Evolutionary conservation across 2,888 invertebrate genomes (phyloP).

Genomic region (Thymelicus acteon): DNA sequence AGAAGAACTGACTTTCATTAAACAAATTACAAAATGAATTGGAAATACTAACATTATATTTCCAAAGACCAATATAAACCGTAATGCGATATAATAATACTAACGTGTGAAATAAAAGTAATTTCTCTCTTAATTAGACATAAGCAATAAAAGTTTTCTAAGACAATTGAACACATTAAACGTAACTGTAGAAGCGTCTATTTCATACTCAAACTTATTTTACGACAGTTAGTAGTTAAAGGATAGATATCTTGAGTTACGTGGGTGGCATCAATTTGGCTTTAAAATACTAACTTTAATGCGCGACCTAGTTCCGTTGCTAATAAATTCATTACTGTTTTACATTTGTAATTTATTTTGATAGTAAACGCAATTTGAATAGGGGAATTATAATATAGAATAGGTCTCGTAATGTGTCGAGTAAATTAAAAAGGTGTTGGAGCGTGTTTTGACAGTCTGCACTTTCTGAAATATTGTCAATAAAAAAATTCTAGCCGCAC

Average conservation of each 20-base stretch:
- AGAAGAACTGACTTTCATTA: no score
- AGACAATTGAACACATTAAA: neutral
- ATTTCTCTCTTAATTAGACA: neutral
- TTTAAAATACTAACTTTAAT: slow-evolving; percentile 4
- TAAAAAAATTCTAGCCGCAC: no score
- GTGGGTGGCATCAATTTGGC: slow-evolving; percentile 7
- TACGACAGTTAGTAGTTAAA: slow-evolving; percentile 1
- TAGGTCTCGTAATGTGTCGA: neutral
- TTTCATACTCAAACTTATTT: slow-evolving; percentile 4
- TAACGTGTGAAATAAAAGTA: no score
- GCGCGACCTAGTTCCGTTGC: slow-evolving; percentile 1
- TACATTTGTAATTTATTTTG: slow-evolving; percentile 8
- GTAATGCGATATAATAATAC: no score
- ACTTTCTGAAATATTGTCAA: no score
- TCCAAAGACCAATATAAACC: no score
- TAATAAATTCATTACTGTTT: slow-evolving; percentile 10
- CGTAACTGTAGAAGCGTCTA: neutral
- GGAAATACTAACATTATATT: no score
- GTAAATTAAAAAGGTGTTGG: neutral
- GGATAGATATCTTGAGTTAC: neutral
- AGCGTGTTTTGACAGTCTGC: neutral
- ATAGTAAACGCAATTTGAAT: neutral
- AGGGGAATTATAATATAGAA: neutral
- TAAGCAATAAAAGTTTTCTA: neutral
- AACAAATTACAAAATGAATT: no score